Evolutionary conservation across 2,113 vertebrate species (phyloP), one percentile per base, ranked within the genome.

Genomic region (Catharus bicknelli): DNA sequence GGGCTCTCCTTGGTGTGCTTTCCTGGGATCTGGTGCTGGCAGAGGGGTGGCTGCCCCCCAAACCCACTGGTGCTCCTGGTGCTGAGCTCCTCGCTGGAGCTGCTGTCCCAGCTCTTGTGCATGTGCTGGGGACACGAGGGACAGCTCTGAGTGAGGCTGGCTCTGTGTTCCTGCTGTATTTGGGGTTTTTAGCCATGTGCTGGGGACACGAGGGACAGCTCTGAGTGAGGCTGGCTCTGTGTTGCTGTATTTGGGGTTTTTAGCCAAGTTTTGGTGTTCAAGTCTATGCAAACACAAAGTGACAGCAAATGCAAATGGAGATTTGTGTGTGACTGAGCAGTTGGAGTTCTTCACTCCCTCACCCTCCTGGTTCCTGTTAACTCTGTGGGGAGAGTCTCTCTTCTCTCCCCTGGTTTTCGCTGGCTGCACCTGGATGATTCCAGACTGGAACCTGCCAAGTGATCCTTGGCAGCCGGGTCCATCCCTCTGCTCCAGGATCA

Each of bases 81-180:
- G 48, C 4, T 29, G 57, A 12, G 34, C 63, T 63, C 34, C 12
- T 13, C 2, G 1, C 5, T 16, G 4, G 74, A 54, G 64, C 43
- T 43, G 72, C 63, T 63, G 17, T 48, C 5, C 42, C 38, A 25
- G 85, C 47, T 16, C 45, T 17, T 23, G 21, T 3, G 12, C 16
- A 0, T 2, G 21, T 25, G 4, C 8, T 3, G 14, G 10, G 47
- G n/a, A 32, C n/a, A 19, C 0, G 30, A 32, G 59, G 0, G 10
- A 50, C 17, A 1, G 78, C 69, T 62, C 18, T 0, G 16, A 57
- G 55, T 0, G 1, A 70, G 43, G 16, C 27, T 43, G 66, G 18
- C 58, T 75, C 55, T 0, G 1, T 66, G 53, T 25, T 45, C 40
- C 68, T 81, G 68, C 73, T 76, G 43, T 15, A 12, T 34, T 66